These are phyloP conservation scores for Marronus borbonicus DNA, from an alignment of 2,888 invertebrate genomes.

Conservation along the genomic window DNA sequence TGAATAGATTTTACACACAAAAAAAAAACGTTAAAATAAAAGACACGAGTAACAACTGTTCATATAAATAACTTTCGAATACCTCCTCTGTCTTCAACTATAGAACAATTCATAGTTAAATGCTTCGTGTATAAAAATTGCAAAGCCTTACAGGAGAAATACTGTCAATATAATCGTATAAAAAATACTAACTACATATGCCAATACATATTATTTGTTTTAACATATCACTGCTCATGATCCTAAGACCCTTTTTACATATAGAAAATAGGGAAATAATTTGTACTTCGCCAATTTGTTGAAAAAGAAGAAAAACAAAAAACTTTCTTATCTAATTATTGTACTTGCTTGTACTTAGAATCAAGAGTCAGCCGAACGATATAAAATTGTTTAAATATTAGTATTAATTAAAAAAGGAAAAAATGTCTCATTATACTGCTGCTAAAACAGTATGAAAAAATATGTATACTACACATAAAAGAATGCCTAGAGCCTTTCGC, in stretches of 20 bases:
- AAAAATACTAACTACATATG: constrained; percentile 56
- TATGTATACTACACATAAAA: constrained; percentile 37
- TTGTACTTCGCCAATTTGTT: constrained; percentile 46
- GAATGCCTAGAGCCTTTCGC: constrained; percentile 39
- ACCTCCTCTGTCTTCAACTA: constrained; percentile 13
- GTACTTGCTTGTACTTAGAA: constrained; percentile 36
- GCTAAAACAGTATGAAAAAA: constrained; percentile 43
- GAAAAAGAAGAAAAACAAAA: constrained; percentile 10
- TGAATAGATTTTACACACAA: constrained; percentile 35
- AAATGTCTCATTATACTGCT: constrained; percentile 37
- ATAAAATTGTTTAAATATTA: constrained; percentile 40
- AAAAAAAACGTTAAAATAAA: constrained; percentile 37
- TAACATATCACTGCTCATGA: constrained; percentile 41
- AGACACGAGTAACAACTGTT: constrained; percentile 36
- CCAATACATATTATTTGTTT: constrained; percentile 38
- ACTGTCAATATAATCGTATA: constrained; percentile 58
- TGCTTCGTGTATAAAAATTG: constrained; percentile 57
- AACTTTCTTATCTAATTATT: constrained; percentile 43
- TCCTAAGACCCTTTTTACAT: constrained; percentile 25
- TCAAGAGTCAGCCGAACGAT: constrained; percentile 38
- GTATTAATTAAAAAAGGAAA: constrained; percentile 35
- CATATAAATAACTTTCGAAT: constrained; percentile 33
- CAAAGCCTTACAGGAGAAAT: constrained; percentile 57
- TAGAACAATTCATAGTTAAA: constrained; percentile 50
- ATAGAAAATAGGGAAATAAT: constrained; percentile 40